phyloP scores from a whole-genome alignment of 2,888 invertebrate species.

The Noctua janthina region DNA sequence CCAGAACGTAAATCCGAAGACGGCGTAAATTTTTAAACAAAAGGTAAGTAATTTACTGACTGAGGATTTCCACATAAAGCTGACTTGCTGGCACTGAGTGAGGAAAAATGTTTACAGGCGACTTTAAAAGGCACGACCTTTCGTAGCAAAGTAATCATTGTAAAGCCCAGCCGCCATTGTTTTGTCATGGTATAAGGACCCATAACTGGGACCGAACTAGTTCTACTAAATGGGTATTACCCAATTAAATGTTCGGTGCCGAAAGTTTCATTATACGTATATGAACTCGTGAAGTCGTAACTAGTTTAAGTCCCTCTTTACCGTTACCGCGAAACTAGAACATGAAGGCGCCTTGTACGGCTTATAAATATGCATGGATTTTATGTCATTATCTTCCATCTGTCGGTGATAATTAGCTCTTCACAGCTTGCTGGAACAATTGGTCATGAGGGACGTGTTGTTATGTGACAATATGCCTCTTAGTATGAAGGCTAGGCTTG shows the following conservation, averaged over 20 bases:
- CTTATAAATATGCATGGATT: conserved; percentile 52
- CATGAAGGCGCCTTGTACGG: conserved; percentile 22
- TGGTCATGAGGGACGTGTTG: conserved; percentile 14
- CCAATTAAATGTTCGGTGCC: conserved; percentile 57
- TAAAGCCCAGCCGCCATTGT: conserved; percentile 18
- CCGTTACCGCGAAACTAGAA: conserved; percentile 45
- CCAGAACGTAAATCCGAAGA: conserved; percentile 49
- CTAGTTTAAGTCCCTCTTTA: conserved; percentile 59
- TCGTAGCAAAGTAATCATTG: conserved; percentile 29
- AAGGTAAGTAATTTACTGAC: conserved; percentile 43
- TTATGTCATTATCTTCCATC: conserved; percentile 48
- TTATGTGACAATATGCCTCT: conserved; percentile 6
- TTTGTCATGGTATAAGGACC: conserved; percentile 32
- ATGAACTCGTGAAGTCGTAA: conserved; percentile 57
- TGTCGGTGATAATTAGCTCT: conserved; percentile 30
- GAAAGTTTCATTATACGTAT: conserved; percentile 52
- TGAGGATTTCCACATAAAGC: conserved; percentile 34
- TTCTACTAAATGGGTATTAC: conserved; percentile 46
- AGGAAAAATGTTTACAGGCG: conserved; percentile 46
- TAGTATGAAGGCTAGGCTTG: conserved; percentile 15
- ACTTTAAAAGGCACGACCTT: conserved; percentile 23
- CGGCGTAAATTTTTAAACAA: conserved; percentile 49
- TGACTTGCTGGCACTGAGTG: conserved; percentile 18
- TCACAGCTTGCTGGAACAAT: conserved; percentile 4
- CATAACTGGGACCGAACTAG: conserved; percentile 39